A percentile compares a stretch with the other conserved stretches of the same genome.
Conservation (phyloP, 2,888 invertebrate species). For the Noctua fimbriata region DNA sequence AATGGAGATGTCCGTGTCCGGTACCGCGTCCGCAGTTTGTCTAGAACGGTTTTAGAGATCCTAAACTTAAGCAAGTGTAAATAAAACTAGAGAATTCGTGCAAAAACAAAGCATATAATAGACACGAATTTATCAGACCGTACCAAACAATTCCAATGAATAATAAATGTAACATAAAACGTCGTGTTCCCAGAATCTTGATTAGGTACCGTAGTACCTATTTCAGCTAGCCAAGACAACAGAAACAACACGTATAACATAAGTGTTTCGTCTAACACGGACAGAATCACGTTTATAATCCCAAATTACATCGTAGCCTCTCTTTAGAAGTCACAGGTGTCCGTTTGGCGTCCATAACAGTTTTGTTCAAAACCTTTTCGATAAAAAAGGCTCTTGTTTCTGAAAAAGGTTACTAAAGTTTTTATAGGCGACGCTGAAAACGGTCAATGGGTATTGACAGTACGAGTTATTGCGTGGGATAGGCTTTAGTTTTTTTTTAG, state of each 20-base stretch:
- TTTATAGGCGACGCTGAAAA: conserved; percentile 51
- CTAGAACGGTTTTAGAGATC: neutral
- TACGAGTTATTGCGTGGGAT: conserved; percentile 43
- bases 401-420: conserved; percentile 55
- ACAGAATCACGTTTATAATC: conserved; percentile 34
- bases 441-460: conserved; percentile 42
- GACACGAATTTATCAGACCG: neutral
- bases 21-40: neutral
- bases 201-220: conserved; percentile 1
- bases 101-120: conserved; percentile 1
- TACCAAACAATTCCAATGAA: conserved; percentile 27
- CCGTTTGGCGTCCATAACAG: conserved; percentile 59
- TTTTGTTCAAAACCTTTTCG: conserved; percentile 60
- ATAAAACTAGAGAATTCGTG: neutral
- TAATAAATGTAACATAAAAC: conserved; percentile 30
- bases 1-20: neutral
- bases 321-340: conserved; percentile 65
- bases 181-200: neutral
- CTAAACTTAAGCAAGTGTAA: neutral
- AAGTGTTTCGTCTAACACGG: conserved; percentile 24
- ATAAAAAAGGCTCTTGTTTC: conserved; percentile 59
- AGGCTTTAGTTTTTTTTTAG: neutral
- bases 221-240: neutral
- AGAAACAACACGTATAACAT: conserved; percentile 24
- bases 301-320: conserved; percentile 46